Percentiles rank a stretch among this genome's conserved stretches.
Evolutionary conservation across 2,797 vertebrate species (phyloP).

Genomic region (Neosilurus mollespiculum): DNA sequence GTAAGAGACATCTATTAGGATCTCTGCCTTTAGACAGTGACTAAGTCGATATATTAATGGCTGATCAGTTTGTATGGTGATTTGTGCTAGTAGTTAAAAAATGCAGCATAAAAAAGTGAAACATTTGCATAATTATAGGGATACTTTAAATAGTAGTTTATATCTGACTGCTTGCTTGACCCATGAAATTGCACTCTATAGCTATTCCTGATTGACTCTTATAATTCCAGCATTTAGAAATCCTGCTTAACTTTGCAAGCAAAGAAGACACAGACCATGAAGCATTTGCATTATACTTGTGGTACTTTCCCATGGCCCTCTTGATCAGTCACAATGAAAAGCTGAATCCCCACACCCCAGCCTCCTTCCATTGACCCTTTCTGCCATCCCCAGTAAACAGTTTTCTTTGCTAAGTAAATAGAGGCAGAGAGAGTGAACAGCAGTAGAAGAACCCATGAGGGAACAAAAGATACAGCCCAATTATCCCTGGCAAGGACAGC

Average conservation of each 20-base stretch:
- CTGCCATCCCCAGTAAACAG: constrained; percentile 54
- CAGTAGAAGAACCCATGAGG: constrained; percentile 45
- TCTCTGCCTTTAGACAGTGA: no score
- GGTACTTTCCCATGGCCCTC: constrained; percentile 64
- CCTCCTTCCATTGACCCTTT: constrained; percentile 43
- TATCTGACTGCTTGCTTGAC: constrained; percentile 9
- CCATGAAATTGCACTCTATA: constrained; percentile 14
- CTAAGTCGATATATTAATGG: no score
- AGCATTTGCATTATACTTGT: constrained; percentile 57
- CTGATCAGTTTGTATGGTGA: constrained; percentile 9
- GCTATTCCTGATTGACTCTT: constrained; percentile 30
- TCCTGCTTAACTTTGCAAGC: constrained; percentile 50
- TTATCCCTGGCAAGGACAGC: constrained; percentile 47
- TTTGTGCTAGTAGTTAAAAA: constrained; percentile 9
- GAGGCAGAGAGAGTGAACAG: constrained; percentile 39
- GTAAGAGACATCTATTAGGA: no score
- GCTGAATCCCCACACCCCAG: constrained; percentile 32
- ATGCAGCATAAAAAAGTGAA: constrained; percentile 6
- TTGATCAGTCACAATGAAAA: constrained; percentile 66
- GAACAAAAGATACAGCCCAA: constrained; percentile 60
- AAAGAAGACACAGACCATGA: constrained; percentile 53
- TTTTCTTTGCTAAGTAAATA: constrained; percentile 61
- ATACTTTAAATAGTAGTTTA: constrained; percentile 4
- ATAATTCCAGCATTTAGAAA: constrained; percentile 40
- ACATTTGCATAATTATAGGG: constrained; percentile 7